Base-by-base conservation (phyloP, 2,888 invertebrate species). In the Diadegma fenestrale region DNA sequence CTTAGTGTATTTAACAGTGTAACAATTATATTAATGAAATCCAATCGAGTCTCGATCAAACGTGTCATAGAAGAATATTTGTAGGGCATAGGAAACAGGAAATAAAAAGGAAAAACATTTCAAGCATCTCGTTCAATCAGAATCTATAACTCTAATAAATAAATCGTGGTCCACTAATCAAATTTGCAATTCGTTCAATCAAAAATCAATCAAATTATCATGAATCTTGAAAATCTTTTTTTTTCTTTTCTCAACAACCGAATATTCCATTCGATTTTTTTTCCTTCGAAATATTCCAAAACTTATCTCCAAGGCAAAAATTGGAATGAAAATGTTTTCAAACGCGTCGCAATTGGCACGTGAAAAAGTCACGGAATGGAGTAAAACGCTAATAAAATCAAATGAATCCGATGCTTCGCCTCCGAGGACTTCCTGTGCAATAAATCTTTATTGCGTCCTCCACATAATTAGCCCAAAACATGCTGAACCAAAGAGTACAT, bases 401-500 rank as follows among this genome's bases (percentile, higher is more conserved):
- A 66, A 64, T 7, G 43, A 22, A 66, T 66, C 30, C 45, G 6
- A 51, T 22, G 41, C 54, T 51, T 51, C 22, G 22, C 19, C 61
- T 63, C 19, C n/a, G 26, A 19, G 30, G 30, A 73, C 77, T 61
- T 63, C 54, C 75, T 85, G 79, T 80, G 72, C 76, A 75, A 61
- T 54, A 61, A 43, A 43, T 61, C 71, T 81, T 81, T 64, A 68
- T 78, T 68, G 51, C 72, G 26, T 37, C 69, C 71, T 58, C 43
- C 63, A n/a, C n/a, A 66, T 41, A 30, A 26, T 48, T 61, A 41
- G 43, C 22, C 66, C 63, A 66, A 71, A 84, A 26, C 66, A 51
- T 77, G 69, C 76, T 72, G 80, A 82, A 85, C 79, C 82, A 76
- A 82, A 85, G 75, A 82, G 75, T 80, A 82, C 54, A 81, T 78